These are phyloP conservation scores for Actinia equina DNA, from an alignment of 64 coral and sea anemone species.

Conservation along the genomic window DNA sequence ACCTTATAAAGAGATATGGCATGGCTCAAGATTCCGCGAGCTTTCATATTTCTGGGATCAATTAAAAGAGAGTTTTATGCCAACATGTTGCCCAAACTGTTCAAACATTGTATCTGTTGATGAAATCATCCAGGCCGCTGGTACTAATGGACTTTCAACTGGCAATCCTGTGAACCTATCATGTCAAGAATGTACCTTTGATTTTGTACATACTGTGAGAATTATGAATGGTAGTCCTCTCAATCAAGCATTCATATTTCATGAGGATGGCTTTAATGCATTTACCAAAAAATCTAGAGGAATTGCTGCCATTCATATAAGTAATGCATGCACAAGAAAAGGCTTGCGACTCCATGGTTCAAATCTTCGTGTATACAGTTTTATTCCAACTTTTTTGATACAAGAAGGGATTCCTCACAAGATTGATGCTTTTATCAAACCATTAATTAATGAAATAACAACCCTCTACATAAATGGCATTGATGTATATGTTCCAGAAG, in stretches of 20 bases:
- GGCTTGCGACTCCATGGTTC: neutral
- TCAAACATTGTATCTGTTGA: slow-evolving; percentile 12
- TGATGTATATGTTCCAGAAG: neutral
- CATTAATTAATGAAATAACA: slow-evolving; percentile 15
- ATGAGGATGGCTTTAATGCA: slow-evolving; percentile 87
- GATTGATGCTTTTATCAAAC: slow-evolving; percentile 34
- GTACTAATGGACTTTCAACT: neutral
- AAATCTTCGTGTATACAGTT: neutral
- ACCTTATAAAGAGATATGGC: slow-evolving; percentile 39
- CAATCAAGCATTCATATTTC: slow-evolving; percentile 71
- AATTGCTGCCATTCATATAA: slow-evolving; percentile 13
- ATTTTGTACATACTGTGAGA: slow-evolving; percentile 23
- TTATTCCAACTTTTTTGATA: neutral
- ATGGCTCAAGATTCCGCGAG: slow-evolving; percentile 46
- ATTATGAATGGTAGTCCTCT: slow-evolving; percentile 29
- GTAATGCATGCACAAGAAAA: slow-evolving; percentile 12
- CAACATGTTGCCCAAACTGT: slow-evolving; percentile 58
- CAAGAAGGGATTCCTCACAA: slow-evolving; percentile 21
- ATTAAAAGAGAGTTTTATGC: slow-evolving; percentile 37
- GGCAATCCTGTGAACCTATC: neutral
- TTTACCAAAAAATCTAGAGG: slow-evolving; percentile 23
- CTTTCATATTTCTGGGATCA: slow-evolving; percentile 63
- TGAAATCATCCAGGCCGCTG: slow-evolving; percentile 14
- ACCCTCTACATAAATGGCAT: neutral
- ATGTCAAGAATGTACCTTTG: slow-evolving; percentile 41